Evolutionary conservation across 2,113 vertebrate genomes (phyloP).

Genomic region (Chrysemys picta): DNA sequence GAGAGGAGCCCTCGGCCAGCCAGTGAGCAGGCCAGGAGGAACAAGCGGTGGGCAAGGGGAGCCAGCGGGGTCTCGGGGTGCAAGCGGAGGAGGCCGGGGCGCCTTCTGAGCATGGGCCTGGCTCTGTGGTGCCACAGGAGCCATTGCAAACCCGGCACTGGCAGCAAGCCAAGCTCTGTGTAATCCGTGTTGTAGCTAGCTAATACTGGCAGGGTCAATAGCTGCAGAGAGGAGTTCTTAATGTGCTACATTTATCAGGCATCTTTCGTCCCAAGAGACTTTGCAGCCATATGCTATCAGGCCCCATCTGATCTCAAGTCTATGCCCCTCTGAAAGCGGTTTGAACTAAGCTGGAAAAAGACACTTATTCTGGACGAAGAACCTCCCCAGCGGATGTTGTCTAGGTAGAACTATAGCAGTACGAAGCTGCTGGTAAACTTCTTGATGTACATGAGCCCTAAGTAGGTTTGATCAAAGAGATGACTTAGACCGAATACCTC

Average conservation of each 20-base stretch:
- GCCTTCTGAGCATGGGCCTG: no score
- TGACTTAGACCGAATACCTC: not conserved
- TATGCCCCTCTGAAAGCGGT: not conserved
- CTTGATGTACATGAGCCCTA: not conserved
- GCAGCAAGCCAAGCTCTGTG: not conserved
- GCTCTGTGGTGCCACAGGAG: no score
- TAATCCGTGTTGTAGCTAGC: not conserved
- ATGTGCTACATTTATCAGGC: not conserved
- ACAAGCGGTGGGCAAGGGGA: no score
- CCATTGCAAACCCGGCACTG: not conserved
- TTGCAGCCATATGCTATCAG: not conserved
- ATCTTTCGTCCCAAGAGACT: not conserved
- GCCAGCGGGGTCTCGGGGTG: no score
- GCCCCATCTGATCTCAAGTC: fast-evolving
- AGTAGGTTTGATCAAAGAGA: not conserved
- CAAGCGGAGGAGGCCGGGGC: no score
- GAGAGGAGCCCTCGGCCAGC: no score
- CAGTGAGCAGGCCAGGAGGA: no score
- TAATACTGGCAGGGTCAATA: not conserved
- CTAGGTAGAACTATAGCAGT: not conserved
- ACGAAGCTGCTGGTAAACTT: not conserved
- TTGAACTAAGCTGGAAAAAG: not conserved
- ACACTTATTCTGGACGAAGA: not conserved
- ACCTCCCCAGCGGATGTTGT: no score
- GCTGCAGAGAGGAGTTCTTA: not conserved